Evolutionary conservation across 2,797 vertebrate species (phyloP).

Genomic region (Danio kyathit): DNA sequence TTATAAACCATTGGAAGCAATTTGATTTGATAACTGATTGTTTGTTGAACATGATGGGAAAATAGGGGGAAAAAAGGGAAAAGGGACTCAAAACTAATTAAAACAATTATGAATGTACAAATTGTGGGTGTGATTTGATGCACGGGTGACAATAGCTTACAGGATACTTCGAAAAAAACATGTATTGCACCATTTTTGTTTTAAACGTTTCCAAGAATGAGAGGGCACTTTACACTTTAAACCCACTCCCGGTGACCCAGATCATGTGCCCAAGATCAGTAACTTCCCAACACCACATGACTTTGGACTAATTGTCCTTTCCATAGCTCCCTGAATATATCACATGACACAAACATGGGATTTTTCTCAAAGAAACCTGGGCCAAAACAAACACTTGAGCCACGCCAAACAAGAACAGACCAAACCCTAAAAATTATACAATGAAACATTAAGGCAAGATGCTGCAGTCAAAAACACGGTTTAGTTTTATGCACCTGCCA

Average conservation of each 20-base stretch:
- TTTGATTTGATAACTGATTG: constrained; percentile 62
- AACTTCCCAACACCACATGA: constrained; percentile 34
- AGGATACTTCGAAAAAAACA: neutral
- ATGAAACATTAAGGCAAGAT: neutral
- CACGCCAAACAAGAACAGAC: neutral
- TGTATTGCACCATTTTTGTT: neutral
- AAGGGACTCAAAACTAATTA: constrained; percentile 60
- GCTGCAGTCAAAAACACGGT: no score
- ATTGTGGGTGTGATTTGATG: constrained; percentile 49
- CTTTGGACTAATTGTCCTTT: constrained; percentile 43
- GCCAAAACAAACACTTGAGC: constrained; percentile 47
- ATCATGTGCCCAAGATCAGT: constrained; percentile 35
- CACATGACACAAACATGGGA: constrained; percentile 29
- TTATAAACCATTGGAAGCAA: constrained; percentile 65
- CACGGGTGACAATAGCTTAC: constrained; percentile 30
- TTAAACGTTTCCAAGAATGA: constrained; percentile 22
- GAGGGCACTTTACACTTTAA: constrained; percentile 3
- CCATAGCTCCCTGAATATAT: constrained; percentile 22
- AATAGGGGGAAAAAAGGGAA: constrained; percentile 46
- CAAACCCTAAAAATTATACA: neutral
- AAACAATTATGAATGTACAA: constrained; percentile 59
- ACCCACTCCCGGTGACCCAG: constrained; percentile 40
- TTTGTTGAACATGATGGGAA: constrained; percentile 62
- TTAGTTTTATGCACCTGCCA: no score
- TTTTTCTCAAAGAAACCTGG: constrained; percentile 29